These are phyloP conservation scores for Cybosia mesomella DNA, from an alignment of 2,888 invertebrate species.

Conservation along the genomic window DNA sequence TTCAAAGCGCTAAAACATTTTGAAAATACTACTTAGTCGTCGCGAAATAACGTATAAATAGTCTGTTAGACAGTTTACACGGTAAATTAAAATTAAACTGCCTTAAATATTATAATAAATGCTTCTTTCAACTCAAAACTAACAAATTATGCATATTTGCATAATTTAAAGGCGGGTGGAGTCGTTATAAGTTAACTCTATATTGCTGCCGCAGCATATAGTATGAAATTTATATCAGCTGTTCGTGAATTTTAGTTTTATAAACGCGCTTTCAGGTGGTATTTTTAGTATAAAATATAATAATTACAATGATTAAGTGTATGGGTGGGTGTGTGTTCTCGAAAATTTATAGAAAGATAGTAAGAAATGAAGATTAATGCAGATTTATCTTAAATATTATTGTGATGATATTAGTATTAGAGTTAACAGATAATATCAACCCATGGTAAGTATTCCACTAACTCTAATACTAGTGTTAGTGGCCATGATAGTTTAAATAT, in stretches of 20 bases:
- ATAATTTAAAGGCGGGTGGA: slow-evolving; percentile 12
- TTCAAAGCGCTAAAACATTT: not conserved
- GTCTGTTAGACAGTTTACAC: not conserved
- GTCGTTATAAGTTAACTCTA: slow-evolving; percentile 1
- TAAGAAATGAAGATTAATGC: not conserved
- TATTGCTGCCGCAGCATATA: not conserved
- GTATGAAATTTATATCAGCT: not conserved
- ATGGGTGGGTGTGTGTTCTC: too few relatives aligned
- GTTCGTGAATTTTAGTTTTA: not conserved
- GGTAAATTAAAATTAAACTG: not conserved
- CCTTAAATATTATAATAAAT: not conserved
- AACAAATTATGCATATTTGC: slow-evolving; percentile 4
- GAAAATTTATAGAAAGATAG: not conserved
- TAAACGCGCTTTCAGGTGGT: not conserved
- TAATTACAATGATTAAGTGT: not conserved
- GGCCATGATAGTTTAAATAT: too few relatives aligned
- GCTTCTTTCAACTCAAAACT: slow-evolving; percentile 1
- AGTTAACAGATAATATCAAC: too few relatives aligned
- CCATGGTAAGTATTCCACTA: too few relatives aligned
- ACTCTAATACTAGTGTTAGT: too few relatives aligned
- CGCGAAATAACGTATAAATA: not conserved
- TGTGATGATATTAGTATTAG: not conserved
- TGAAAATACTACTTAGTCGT: too few relatives aligned
- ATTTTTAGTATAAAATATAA: not conserved
- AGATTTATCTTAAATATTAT: not conserved